Percentiles rank a stretch among this genome's conserved stretches.
Evolutionary conservation across 2,797 vertebrate species (phyloP).

Genomic region (Dendrocincla fuliginosa): DNA sequence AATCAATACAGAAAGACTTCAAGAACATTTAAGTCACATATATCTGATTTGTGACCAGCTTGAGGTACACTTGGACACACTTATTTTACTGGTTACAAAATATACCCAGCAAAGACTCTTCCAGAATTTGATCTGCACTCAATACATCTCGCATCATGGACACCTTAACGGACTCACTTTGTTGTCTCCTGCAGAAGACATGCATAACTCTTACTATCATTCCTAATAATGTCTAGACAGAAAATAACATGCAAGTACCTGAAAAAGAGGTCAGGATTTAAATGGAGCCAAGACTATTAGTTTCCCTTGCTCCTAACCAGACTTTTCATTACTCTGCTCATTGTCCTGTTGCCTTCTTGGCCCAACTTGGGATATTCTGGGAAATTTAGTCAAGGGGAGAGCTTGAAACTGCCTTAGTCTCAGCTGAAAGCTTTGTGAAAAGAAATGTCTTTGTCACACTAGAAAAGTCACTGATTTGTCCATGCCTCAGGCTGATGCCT

Average conservation of each 20-base stretch:
- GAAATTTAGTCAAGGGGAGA: neutral
- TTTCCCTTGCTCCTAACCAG: neutral
- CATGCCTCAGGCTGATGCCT: neutral
- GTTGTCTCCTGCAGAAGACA: neutral
- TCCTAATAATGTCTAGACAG: neutral
- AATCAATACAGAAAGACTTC: constrained; percentile 16
- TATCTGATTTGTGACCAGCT: constrained; percentile 19
- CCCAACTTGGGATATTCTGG: neutral
- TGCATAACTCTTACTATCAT: neutral
- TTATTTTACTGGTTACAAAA: neutral
- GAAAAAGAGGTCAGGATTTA: neutral
- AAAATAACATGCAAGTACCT: neutral
- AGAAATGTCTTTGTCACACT: neutral
- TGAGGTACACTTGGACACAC: neutral
- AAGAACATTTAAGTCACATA: constrained; percentile 1
- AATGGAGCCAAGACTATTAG: neutral
- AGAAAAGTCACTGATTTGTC: neutral
- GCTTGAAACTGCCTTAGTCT: neutral
- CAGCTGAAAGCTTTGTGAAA: neutral
- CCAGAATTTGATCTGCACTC: neutral
- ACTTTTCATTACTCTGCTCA: neutral
- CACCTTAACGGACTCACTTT: neutral
- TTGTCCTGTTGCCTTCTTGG: neutral
- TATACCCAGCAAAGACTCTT: neutral
- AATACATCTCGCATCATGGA: neutral